Conservation (phyloP, 2,113 vertebrate genomes). For the Chelonoidis abingdonii region DNA sequence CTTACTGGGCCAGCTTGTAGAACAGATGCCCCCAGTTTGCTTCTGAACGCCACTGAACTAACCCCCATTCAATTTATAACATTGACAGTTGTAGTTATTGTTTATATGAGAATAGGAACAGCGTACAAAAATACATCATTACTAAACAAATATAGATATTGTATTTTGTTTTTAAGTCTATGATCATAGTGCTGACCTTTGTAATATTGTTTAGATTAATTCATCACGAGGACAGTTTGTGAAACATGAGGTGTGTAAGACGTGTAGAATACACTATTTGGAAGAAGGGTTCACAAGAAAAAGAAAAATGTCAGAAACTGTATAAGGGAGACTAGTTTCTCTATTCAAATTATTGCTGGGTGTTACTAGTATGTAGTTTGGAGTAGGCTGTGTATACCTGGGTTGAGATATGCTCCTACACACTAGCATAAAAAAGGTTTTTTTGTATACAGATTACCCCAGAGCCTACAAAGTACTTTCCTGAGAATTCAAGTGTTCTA, state of each 20-base stretch:
- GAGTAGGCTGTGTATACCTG: background rate
- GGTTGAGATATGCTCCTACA: background rate
- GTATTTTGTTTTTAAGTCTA: background rate
- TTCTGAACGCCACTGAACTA: background rate
- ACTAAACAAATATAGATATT: background rate
- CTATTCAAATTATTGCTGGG: background rate
- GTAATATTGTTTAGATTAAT: background rate
- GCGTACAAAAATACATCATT: background rate
- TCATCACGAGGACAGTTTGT: background rate
- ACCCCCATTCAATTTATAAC: background rate
- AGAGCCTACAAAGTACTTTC: background rate
- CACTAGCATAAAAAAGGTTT: background rate
- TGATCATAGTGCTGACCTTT: background rate
- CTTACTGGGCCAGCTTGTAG: background rate
- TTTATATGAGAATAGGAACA: background rate
- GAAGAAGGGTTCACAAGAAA: background rate
- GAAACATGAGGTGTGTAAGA: background rate
- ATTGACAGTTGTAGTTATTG: no score
- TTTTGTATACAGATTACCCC: background rate
- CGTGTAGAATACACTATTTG: background rate
- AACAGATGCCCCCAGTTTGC: background rate
- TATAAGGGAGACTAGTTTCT: background rate
- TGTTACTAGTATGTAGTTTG: background rate
- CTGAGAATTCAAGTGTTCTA: background rate
- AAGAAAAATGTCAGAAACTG: background rate